phyloP scores from a whole-genome alignment of 37 sponge, comb jelly and placozoan species.

The Ianthella basta region DNA sequence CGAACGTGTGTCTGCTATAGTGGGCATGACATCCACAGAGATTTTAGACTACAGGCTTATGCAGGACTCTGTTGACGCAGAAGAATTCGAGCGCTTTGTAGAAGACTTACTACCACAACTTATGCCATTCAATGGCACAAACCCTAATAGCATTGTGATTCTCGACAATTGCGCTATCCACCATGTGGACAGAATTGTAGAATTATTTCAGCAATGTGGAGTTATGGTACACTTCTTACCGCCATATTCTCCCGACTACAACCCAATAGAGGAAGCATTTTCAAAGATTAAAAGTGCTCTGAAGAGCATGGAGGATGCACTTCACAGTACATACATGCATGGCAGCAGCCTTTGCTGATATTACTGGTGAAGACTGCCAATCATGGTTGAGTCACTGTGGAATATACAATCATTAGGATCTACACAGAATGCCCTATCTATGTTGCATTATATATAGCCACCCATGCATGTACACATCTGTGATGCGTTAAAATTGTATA shows the following conservation, averaged over 20 bases:
- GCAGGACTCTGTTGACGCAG: no score
- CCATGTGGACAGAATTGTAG: not conserved
- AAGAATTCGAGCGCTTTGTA: no score
- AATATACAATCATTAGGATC: not conserved
- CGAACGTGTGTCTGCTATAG: no score
- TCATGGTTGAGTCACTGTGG: conserved; percentile 6
- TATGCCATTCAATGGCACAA: no score
- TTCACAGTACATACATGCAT: not conserved
- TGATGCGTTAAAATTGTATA: no score
- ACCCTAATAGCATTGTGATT: no score
- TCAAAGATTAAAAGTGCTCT: conserved; percentile 8
- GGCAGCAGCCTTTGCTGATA: not conserved
- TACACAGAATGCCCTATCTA: not conserved
- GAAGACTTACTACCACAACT: no score
- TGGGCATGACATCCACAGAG: no score
- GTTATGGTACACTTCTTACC: no score
- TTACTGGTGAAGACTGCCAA: not conserved
- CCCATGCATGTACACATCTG: no score
- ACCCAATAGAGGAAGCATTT: conserved; percentile 35
- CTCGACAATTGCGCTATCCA: not conserved
- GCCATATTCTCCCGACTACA: conserved; percentile 39
- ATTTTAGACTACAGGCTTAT: no score
- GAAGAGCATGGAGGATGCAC: conserved; percentile 6
- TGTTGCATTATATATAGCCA: no score
- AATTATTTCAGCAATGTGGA: not conserved